Evolutionary conservation across 2,113 vertebrate species (phyloP).

Genomic region (Protobothrops flavoviridis): DNA sequence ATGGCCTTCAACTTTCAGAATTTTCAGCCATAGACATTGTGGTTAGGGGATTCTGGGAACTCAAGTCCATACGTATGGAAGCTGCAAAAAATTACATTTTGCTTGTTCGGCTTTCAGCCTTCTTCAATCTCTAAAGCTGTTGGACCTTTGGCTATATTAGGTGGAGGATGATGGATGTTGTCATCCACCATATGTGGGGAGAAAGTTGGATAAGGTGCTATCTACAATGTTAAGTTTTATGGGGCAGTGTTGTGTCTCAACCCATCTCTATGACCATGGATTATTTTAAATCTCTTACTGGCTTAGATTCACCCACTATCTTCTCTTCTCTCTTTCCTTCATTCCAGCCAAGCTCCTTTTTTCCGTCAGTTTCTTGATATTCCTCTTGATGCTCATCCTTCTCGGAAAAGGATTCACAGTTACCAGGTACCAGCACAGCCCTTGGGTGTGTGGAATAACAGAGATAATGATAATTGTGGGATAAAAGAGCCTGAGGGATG

Average conservation of each 20-base stretch:
- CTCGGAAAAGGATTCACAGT: conserved; percentile 93
- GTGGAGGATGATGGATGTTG: background rate
- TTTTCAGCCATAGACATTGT: background rate
- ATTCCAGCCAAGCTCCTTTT: conserved; percentile 87
- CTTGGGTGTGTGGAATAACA: conserved; percentile 14
- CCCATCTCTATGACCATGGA: background rate
- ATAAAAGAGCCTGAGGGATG: background rate
- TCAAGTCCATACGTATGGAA: background rate
- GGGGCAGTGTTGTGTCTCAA: background rate
- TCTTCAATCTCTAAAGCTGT: background rate
- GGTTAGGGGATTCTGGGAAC: background rate
- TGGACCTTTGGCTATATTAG: background rate
- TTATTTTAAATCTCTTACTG: background rate
- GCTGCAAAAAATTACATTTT: background rate
- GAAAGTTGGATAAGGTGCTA: background rate
- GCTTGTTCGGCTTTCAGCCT: background rate
- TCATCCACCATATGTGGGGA: background rate
- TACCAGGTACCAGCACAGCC: conserved; percentile 75
- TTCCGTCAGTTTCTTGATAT: conserved; percentile 90
- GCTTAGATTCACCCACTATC: too few species aligned
- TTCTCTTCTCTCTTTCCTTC: background rate
- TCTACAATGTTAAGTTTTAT: background rate
- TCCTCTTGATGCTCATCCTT: conserved; percentile 90
- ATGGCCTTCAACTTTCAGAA: background rate
- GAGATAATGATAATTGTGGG: background rate